Conservation (phyloP, 2,113 vertebrate species). For the Arvicanthis niloticus region DNA sequence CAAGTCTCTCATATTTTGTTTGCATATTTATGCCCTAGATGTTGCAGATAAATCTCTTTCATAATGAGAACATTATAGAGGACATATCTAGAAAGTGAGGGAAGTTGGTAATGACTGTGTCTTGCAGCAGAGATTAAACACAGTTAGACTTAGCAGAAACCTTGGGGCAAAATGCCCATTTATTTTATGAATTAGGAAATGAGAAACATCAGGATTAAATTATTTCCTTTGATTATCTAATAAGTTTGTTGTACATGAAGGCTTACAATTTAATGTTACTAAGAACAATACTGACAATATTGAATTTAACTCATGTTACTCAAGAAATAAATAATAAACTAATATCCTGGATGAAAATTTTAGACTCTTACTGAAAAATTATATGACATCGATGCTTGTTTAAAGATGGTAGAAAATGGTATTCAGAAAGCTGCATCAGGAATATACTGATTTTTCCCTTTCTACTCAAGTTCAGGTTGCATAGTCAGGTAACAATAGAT, state of each 20-base stretch:
- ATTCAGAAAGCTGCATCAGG: background rate
- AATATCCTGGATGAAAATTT: slow-evolving; percentile 38
- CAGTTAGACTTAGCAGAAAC: slow-evolving; percentile 48
- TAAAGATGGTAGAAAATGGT: background rate
- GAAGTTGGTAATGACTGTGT: slow-evolving; percentile 69
- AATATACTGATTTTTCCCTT: background rate
- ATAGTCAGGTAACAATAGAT: background rate
- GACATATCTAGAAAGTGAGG: slow-evolving; percentile 54
- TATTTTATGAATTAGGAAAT: slow-evolving; percentile 74
- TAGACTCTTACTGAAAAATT: slow-evolving; percentile 29
- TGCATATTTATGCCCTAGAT: slow-evolving; percentile 71
- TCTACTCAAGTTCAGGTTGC: background rate
- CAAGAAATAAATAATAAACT: slow-evolving; percentile 59
- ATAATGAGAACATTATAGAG: slow-evolving; percentile 58
- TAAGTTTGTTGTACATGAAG: background rate
- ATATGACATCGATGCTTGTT: background rate
- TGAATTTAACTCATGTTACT: slow-evolving; percentile 16
- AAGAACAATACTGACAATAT: background rate
- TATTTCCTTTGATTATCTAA: slow-evolving; percentile 22
- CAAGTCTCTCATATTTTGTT: slow-evolving; percentile 76
- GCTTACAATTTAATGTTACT: background rate
- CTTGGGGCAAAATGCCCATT: slow-evolving; percentile 55
- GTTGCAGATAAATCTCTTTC: slow-evolving; percentile 73
- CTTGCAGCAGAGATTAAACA: slow-evolving; percentile 59
- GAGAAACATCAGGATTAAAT: slow-evolving; percentile 43